phyloP scores from a whole-genome alignment of 1,140 invertebrate species.

The Tribolium castaneum region DNA sequence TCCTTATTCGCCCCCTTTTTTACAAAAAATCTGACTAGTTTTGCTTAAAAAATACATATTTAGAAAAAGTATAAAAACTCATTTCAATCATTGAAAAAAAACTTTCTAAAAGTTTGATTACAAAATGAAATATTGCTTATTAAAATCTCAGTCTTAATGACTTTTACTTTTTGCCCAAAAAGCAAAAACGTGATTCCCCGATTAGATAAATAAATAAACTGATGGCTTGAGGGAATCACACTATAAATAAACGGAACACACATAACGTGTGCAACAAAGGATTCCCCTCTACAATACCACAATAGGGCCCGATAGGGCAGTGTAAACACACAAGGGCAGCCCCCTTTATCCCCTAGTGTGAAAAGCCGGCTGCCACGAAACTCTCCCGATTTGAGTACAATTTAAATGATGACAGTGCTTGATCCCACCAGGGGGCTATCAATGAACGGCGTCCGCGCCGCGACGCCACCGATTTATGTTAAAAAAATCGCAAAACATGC shows the following conservation, averaged over 20 bases:
- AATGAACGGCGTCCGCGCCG: neutral
- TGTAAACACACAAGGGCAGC: neutral
- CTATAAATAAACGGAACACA: neutral
- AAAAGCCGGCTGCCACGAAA: neutral
- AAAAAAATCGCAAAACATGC: slow-evolving; percentile 4
- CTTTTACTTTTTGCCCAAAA: neutral
- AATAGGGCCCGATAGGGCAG: neutral
- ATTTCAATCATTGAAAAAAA: no score
- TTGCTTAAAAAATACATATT: no score
- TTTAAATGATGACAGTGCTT: neutral
- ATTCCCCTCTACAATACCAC: neutral
- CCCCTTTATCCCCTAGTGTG: neutral
- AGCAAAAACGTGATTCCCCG: no score
- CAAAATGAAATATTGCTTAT: no score
- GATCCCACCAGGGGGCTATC: neutral
- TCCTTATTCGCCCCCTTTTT: no score
- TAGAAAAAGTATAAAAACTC: no score
- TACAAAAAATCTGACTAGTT: no score
- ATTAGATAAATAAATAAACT: neutral
- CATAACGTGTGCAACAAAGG: neutral
- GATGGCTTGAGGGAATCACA: neutral
- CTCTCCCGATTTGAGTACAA: neutral
- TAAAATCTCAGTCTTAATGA: no score
- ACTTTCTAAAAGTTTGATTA: no score
- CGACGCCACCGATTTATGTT: neutral